Evolutionary conservation across 2,888 invertebrate species (phyloP), one percentile per base, ranked within the genome.

Genomic region (Sarcophaga rosellei): DNA sequence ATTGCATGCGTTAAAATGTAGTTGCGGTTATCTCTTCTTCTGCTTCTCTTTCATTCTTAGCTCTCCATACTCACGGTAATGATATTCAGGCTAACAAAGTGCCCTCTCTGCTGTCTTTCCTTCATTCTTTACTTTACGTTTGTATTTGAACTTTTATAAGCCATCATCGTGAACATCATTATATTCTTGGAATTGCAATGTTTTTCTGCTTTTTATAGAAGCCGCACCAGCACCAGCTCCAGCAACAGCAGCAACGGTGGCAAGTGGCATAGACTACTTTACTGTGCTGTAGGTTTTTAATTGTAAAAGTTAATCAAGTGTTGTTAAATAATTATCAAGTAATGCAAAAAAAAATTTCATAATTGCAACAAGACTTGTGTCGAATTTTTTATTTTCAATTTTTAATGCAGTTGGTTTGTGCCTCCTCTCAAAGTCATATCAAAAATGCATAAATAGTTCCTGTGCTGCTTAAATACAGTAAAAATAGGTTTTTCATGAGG

Each of bases 221-320:
- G 12, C 61, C 12, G 1, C 61, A 73, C 12, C 61, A 61, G 21
- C 59, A 72, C 4, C 76, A 15, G 6, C 61, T 62, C n/a, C 61
- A 61, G 5, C 59, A 72, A 6, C 73, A 61, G 12, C 59, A 21
- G 2, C 61, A 73, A 11, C 61, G 44, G 1, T 35, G 61, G 12
- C 76, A 15, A 53, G 12, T 53, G 53, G 53, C 15, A 61, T 45
- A n/a, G 73, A 35, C 15, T 35, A 59, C 47, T 45, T 66, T 70
- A 23, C 44, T 23, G 66, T 35, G 53, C 47, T 83, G 73, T 73
- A 62, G 53, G 23, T 74, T 66, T 82, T 81, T 86, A 86, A 84
- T 86, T 86, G 84, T 78, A 84, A 86, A 86, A 86, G 86, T 86
- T 86, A 86, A 86, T 86, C 84, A 86, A 86, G 84, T 86, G 86